Percentiles rank a stretch among this genome's conserved stretches.
These are phyloP conservation scores for Pteronura brasiliensis DNA, from an alignment of 2,113 vertebrate species.

Conservation along the genomic window DNA sequence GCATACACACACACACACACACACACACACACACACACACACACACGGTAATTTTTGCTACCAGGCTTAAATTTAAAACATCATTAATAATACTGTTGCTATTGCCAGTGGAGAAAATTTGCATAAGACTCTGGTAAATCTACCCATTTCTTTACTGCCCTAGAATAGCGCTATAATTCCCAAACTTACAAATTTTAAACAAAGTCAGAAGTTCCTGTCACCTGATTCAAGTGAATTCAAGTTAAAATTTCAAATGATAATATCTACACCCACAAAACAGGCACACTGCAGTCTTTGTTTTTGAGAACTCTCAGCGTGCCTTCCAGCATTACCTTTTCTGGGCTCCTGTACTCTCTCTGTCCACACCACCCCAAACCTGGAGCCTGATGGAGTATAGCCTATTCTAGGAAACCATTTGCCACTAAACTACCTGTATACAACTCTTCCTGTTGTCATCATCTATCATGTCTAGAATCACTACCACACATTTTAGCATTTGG, in stretches of 20 bases:
- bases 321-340: neutral
- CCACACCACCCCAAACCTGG: neutral
- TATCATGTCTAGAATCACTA: neutral
- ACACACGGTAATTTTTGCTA: constrained; percentile 2
- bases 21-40: neutral
- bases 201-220: neutral
- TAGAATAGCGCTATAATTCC: neutral
- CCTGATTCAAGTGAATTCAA: constrained; percentile 13
- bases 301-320: neutral
- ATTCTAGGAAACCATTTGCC: neutral
- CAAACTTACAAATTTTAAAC: neutral
- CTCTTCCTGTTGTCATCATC: neutral
- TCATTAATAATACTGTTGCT: neutral
- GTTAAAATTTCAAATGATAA: neutral
- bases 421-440: neutral
- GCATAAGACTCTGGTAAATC: neutral
- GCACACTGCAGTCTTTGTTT: neutral
- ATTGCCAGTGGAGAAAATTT: constrained; percentile 4
- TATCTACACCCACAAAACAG: neutral
- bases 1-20: too few species aligned
- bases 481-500: neutral
- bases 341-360: neutral
- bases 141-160: neutral
- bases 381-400: neutral
- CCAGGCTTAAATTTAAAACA: constrained; percentile 12